Conservation (phyloP, 2,113 vertebrate genomes). For the Amphilophus citrinellus region DNA sequence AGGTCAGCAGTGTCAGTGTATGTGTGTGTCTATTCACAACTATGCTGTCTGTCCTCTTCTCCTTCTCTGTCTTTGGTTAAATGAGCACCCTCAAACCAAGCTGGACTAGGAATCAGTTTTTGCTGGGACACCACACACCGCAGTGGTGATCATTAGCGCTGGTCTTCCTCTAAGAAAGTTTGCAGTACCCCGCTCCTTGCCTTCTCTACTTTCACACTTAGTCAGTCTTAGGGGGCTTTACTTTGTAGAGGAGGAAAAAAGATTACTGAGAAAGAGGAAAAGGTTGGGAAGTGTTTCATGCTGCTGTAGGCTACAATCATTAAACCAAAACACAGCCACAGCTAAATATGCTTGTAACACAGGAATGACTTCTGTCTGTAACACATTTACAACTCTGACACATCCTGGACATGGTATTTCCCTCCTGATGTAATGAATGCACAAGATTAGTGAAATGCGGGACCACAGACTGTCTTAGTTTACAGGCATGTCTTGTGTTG, state of each 20-base stretch:
- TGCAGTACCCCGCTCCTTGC: background rate
- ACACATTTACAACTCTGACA: background rate
- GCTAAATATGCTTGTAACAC: background rate
- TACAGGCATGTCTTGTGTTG: background rate
- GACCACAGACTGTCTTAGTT: conserved; percentile 5
- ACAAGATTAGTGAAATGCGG: conserved; percentile 22
- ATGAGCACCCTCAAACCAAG: background rate
- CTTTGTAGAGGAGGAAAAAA: background rate
- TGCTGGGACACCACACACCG: background rate
- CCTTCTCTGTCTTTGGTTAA: background rate
- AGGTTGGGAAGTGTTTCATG: background rate
- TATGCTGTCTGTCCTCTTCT: background rate
- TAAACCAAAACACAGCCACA: background rate
- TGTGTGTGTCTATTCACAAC: background rate
- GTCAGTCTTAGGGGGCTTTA: background rate
- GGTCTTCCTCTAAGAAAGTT: background rate
- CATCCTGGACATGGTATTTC: background rate
- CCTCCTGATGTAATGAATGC: conserved; percentile 9
- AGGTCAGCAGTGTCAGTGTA: conserved; percentile 23
- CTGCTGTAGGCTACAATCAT: background rate
- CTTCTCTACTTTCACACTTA: background rate
- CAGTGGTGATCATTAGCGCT: background rate
- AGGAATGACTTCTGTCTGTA: background rate
- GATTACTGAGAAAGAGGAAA: background rate
- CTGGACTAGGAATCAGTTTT: background rate